Evolutionary conservation across 2,113 vertebrate species (phyloP).

Genomic region (Semicossyphus pulcher): DNA sequence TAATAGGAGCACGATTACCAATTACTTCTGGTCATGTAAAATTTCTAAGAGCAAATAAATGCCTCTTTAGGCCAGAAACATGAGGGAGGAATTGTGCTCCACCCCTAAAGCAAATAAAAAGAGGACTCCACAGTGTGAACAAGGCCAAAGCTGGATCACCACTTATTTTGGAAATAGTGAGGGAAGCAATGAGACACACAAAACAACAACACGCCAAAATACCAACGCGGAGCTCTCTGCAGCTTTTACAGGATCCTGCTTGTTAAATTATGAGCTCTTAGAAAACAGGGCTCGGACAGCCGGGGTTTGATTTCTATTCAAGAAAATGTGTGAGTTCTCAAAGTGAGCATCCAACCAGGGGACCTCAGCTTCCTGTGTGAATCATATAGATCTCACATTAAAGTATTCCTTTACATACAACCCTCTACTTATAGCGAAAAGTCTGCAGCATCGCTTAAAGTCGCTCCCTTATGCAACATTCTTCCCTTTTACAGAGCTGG

Average conservation of each 20-base stretch:
- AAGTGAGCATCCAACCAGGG: neutral
- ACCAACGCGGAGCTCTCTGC: slow-evolving; percentile 4
- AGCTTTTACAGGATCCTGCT: slow-evolving; percentile 3
- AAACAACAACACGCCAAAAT: slow-evolving; percentile 38
- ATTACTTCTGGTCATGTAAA: slow-evolving; percentile 51
- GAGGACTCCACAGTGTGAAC: slow-evolving; percentile 11
- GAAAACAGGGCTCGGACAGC: slow-evolving; percentile 17
- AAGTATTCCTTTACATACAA: slow-evolving; percentile 29
- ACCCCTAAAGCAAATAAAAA: slow-evolving; percentile 42
- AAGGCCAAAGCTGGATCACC: slow-evolving; percentile 3
- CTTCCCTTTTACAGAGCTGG: slow-evolving; percentile 58
- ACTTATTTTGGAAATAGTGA: slow-evolving; percentile 48
- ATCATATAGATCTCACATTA: slow-evolving; percentile 6
- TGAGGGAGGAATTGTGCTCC: slow-evolving; percentile 27
- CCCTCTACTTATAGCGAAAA: slow-evolving; percentile 14
- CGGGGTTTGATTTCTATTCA: neutral
- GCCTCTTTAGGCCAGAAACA: slow-evolving; percentile 29
- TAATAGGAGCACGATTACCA: slow-evolving; percentile 56
- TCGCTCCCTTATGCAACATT: slow-evolving; percentile 58
- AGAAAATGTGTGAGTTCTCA: slow-evolving; percentile 31
- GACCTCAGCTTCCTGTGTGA: slow-evolving; percentile 13
- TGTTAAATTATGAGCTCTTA: slow-evolving; percentile 13
- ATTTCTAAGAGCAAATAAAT: slow-evolving; percentile 49
- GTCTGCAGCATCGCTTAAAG: slow-evolving; percentile 50
- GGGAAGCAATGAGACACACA: neutral